These are phyloP conservation scores for Eurystomus gularis DNA, from an alignment of 2,113 vertebrate species.

Conservation along the genomic window DNA sequence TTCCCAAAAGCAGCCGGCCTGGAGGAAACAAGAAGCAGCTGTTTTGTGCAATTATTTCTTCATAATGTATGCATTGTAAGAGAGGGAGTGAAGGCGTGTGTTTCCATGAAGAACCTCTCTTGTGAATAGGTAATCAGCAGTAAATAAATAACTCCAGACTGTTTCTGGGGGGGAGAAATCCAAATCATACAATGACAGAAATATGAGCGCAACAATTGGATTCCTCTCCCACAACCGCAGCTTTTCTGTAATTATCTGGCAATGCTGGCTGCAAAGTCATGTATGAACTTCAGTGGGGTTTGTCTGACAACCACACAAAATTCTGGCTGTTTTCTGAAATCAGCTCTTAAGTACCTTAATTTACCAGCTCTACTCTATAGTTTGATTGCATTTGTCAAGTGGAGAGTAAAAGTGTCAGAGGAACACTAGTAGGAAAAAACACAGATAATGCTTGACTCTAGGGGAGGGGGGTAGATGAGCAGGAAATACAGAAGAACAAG, in stretches of 20 bases:
- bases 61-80: neutral
- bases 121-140: neutral
- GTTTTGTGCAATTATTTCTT: neutral
- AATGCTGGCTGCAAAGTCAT: neutral
- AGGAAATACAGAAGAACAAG: neutral
- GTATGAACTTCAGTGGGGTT: neutral
- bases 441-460: neutral
- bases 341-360: neutral
- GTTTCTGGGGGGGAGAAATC: neutral
- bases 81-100: neutral
- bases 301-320: neutral
- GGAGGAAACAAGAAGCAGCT: neutral
- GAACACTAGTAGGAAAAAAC: neutral
- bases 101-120: neutral
- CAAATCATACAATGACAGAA: neutral
- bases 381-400: conserved; percentile 18
- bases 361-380: neutral
- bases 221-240: neutral
- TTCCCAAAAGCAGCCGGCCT: neutral
- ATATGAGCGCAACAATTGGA: neutral
- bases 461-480: neutral
- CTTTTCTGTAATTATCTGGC: neutral
- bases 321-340: neutral
- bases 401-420: neutral
- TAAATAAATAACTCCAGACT: conserved; percentile 1